A percentile compares a stretch with the other conserved stretches of the same genome.
These are phyloP conservation scores for Psophia crepitans DNA, from an alignment of 2,113 vertebrate species.

Conservation along the genomic window DNA sequence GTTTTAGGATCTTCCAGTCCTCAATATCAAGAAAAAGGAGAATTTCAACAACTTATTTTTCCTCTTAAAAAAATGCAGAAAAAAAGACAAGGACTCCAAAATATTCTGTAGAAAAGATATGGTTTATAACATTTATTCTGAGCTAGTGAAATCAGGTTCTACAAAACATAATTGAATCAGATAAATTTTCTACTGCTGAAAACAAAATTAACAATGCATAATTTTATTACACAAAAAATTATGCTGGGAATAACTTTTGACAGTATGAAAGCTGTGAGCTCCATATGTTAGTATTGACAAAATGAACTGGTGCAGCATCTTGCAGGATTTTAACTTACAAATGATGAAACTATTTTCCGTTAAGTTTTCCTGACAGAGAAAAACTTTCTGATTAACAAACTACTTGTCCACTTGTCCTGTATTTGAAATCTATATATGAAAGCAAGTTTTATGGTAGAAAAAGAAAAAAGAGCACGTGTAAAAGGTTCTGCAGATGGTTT, in stretches of 20 bases:
- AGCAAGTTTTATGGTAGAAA: not conserved
- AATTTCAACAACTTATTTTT: not conserved
- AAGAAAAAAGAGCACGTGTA: not conserved
- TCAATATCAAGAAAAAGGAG: not conserved
- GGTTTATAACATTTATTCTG: not conserved
- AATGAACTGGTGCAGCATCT: not conserved
- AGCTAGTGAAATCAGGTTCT: not conserved
- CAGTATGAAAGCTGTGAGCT: not conserved
- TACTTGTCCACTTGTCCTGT: accelerated
- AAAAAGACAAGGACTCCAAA: not conserved
- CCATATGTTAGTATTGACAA: not conserved
- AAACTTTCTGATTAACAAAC: not conserved
- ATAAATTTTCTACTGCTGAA: not conserved
- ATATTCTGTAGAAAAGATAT: not conserved
- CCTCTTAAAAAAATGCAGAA: not conserved
- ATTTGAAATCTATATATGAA: not conserved
- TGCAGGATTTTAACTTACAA: not conserved
- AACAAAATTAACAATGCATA: not conserved
- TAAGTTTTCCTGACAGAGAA: not conserved
- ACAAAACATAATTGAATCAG: not conserved
- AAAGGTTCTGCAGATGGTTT: not conserved
- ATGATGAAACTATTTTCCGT: not conserved
- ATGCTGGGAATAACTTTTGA: not conserved
- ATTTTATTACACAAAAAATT: not conserved
- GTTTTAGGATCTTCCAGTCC: not conserved